Evolutionary conservation across 2,113 vertebrate species (phyloP), one percentile per base, ranked within the genome.

Genomic region (Sterrhoptilus dennistouni): DNA sequence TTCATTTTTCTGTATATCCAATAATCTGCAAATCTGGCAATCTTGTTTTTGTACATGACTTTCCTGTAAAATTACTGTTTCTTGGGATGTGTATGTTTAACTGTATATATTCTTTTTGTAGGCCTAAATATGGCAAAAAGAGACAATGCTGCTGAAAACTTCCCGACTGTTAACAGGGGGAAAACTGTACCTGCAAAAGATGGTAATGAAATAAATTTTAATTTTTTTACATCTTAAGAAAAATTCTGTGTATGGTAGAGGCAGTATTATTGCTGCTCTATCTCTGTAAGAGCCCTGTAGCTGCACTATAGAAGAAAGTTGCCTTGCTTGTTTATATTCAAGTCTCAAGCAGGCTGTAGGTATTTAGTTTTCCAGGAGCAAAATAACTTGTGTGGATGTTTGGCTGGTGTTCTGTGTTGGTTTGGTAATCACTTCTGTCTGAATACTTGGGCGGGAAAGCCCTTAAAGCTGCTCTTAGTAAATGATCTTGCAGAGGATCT

Each of bases 121-220:
- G 98, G 98, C 19, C 87, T 97, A 72, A 90, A 89, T 91, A 36
- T 75, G 36, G 83, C 95, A 68, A 98, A 98, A 91, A 98, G 96
- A 89, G 95, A 96, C 24, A 85, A 53, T 76, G 66, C 64, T 93
- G 93, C 97, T 53, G 97, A 97, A 76, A 94, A 86, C 49, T 94
- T 92, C 60, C 14, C 95, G 78, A 86, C 95, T 70, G 77, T 79
- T 35, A 97, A 96, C 25, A 97, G 96, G 57, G 53, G 53, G 49
- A 98, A 97, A 96, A 31, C 87, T 20, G 36, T 42, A 60, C 70
- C 95, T 61, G 92, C 87, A 40, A 98, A 97, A 95, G 97, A 98
- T 8, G 98, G 98, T 98, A 98, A 78, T 61, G 15, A 53, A 94
- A 25, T 63, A 19, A 12, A 29, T 63, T 28, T 6, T 1, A 11